These are phyloP conservation scores for Plumapathes pennacea DNA, from an alignment of 92 coral and sea anemone genomes.

Conservation along the genomic window DNA sequence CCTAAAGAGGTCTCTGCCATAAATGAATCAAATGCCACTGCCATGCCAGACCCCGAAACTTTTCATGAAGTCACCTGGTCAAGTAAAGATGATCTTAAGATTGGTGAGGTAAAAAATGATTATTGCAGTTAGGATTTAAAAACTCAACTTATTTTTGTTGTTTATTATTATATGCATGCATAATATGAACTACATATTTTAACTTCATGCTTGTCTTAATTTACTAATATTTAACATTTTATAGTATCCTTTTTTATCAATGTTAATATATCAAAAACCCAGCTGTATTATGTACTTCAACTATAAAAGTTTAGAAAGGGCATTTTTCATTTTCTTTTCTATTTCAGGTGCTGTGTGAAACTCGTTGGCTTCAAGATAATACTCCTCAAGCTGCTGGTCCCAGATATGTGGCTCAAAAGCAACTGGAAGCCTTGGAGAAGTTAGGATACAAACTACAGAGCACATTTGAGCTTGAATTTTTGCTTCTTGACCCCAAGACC, in stretches of 20 bases:
- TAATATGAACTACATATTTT: too few relatives aligned
- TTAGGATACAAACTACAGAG: constrained; percentile 7
- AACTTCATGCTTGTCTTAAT: too few relatives aligned
- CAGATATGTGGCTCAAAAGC: constrained; percentile 15
- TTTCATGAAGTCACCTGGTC: constrained; percentile 16
- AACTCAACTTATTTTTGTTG: too few relatives aligned
- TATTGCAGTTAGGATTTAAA: too few relatives aligned
- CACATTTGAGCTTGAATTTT: constrained; percentile 13
- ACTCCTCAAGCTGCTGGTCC: constrained; percentile 15
- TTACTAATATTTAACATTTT: too few relatives aligned
- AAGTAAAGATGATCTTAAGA: constrained; percentile 5
- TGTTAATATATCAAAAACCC: too few relatives aligned
- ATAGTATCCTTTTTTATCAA: too few relatives aligned
- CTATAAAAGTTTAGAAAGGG: too few relatives aligned
- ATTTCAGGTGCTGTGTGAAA: constrained; percentile 18
- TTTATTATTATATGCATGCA: too few relatives aligned
- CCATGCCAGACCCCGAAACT: constrained; percentile 7
- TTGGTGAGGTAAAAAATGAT: constrained; percentile 28
- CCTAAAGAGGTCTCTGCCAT: constrained; percentile 4
- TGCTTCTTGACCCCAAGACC: constrained; percentile 2
- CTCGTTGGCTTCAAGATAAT: constrained; percentile 9
- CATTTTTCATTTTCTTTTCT: too few relatives aligned
- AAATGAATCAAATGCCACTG: neutral
- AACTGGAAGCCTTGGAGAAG: neutral
- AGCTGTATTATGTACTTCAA: too few relatives aligned